Base-by-base conservation (phyloP, 2,113 vertebrate genomes). In the Rostratula benghalensis region DNA sequence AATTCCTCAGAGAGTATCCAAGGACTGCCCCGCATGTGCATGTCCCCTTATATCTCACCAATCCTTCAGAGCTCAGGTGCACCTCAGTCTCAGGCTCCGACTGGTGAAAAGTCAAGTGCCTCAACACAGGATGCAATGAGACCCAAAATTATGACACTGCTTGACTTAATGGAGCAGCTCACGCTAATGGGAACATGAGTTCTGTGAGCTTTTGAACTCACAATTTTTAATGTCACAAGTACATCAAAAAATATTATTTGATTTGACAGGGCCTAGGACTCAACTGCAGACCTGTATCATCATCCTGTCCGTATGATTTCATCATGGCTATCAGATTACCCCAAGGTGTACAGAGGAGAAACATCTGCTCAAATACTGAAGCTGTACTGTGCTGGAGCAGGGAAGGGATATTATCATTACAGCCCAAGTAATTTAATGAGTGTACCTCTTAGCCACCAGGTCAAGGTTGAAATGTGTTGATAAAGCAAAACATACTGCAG, bases 331-430 rank as follows among this genome's bases (percentile, higher is more conserved):
- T 75, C 86, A 56, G 31, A 9, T 37, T 28, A 59, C 46, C 41
- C 80, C 68, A 33, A 37, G 60, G 56, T 83, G 23, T 74, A 46
- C 37, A 31, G 71, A 76, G 68, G 43, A 45, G 35, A 82, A 91
- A 57, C 39, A 53, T 51, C 94, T 95, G 74, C 87, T 85, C 19
- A 28, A 7, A 8, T n/a, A 43, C 50, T 43, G 18, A 41, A 83
- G 30, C 11, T 3, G 23, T 14, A 1, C 27, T 45, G 7, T 20
- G 63, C 77, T 87, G 70, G 65, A 37, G 57, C 27, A 65, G 61
- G 24, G 56, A 31, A 50, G 18, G 60, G 24, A 9, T 43, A 8
- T 64, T 24, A 5, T 17, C 0, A 0, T 12, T 41, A 4, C 15
- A 59, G n/a, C 25, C 43, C 15, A 31, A 70, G n/a, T 8, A 4